Base-by-base conservation (phyloP, 2,113 vertebrate genomes). In the Cariama cristata region DNA sequence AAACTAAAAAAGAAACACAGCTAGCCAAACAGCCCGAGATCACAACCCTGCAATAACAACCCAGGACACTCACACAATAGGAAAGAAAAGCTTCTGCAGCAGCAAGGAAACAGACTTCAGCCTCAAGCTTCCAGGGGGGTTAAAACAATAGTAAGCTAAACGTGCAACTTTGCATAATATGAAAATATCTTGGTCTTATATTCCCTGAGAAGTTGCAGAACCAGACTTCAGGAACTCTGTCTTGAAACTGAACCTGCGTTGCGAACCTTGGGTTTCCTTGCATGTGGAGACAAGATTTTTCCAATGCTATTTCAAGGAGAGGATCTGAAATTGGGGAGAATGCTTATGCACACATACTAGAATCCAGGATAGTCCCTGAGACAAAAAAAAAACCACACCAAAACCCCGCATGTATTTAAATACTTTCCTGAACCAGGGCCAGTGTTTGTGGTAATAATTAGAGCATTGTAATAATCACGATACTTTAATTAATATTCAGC, bases 41-140 rank as follows among this genome's bases (percentile, higher is more conserved):
- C 94, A 83, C 87, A 96, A 16, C 93, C 82, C 94, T 92, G 12
- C 75, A 93, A 93, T 32, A 96, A 96, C 96, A 95, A 88, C 56
- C 79, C 93, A 5, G 93, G 73, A 86, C 82, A 6, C 77, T 84
- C 86, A 82, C 94, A 97, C 96, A 96, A 95, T 96, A 33, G 96
- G 76, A 82, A 77, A 88, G 81, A 84, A 95, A 96, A 93, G 67
- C 96, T 92, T 79, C 91, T 80, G 89, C 80, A 62, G 94, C 89
- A 87, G 97, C 93, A 32, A 97, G 97, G 97, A 97, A 97, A 91
- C 94, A 89, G 97, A 67, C 89, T 94, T 50, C 93, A 87, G 91
- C 73, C 94, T 64, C 86, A 19, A 28, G 93, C 96, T 96, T 96
- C 95, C 86, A 96, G 95, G 97, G 97, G 97, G 96, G 95, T 95